Conservation (phyloP, 2,797 vertebrate genomes). For the Enteromius argenteus region DNA sequence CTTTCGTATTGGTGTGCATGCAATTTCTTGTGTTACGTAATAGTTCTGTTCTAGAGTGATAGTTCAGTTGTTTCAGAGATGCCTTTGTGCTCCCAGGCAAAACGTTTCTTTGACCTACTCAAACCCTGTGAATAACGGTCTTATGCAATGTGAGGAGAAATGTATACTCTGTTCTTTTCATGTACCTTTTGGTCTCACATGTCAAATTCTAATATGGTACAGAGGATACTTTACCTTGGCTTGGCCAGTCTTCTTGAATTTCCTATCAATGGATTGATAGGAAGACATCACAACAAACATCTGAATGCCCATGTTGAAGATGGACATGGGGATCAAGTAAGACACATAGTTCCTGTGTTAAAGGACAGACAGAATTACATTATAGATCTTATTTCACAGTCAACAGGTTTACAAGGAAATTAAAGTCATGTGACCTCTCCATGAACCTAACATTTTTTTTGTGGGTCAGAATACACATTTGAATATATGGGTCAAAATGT, state of each 20-base stretch:
- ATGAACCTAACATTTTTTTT: neutral
- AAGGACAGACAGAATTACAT: constrained; percentile 28
- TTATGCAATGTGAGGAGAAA: constrained; percentile 69
- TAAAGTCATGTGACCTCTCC: neutral
- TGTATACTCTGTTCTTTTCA: neutral
- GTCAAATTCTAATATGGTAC: constrained; percentile 44
- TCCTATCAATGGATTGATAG: constrained; percentile 89
- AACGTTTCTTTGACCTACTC: constrained; percentile 55
- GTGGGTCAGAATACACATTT: neutral
- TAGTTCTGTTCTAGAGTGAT: constrained; percentile 49
- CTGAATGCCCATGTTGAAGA: constrained; percentile 92
- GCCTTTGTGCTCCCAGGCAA: constrained; percentile 62
- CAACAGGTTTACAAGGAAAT: neutral
- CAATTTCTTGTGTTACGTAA: constrained; percentile 61
- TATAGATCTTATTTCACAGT: neutral
- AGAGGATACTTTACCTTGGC: constrained; percentile 79
- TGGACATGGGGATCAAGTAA: constrained; percentile 88
- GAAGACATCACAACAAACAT: constrained; percentile 88
- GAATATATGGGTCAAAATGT: neutral
- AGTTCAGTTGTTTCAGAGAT: constrained; percentile 39
- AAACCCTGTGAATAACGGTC: constrained; percentile 67
- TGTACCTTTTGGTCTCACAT: constrained; percentile 39
- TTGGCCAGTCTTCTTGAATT: constrained; percentile 89
- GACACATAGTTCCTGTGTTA: constrained; percentile 88
- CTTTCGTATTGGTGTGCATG: constrained; percentile 22